These are phyloP conservation scores for Rostrhamus sociabilis DNA, from an alignment of 2,797 vertebrate genomes.

Conservation along the genomic window DNA sequence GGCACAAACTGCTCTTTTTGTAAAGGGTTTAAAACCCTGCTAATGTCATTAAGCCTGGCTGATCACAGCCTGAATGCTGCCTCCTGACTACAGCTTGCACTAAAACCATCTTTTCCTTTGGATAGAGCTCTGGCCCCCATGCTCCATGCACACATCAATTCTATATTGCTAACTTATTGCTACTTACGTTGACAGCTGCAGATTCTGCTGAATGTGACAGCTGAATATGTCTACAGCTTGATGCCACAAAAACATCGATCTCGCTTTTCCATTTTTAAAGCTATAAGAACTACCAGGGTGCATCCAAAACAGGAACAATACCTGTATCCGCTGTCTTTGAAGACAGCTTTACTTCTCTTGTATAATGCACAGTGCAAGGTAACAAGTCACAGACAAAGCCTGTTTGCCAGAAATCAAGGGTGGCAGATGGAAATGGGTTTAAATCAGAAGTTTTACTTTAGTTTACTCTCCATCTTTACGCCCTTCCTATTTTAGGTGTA, in stretches of 20 bases:
- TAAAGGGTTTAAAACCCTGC: not conserved
- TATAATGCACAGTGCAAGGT: not conserved
- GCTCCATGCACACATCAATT: not conserved
- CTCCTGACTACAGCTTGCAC: not conserved
- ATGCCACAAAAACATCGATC: not conserved
- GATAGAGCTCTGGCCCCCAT: not conserved
- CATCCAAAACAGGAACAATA: not conserved
- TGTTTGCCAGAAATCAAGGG: not conserved
- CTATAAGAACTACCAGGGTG: not conserved
- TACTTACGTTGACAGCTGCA: not conserved
- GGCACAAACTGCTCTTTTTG: not conserved
- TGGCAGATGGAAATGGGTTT: not conserved
- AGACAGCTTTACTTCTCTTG: not conserved
- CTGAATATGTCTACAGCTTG: not conserved
- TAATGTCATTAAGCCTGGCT: not conserved
- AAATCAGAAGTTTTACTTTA: not conserved
- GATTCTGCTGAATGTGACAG: not conserved
- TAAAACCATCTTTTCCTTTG: rapidly evolving
- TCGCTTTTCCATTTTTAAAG: not conserved
- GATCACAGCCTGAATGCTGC: not conserved
- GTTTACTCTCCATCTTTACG: not conserved
- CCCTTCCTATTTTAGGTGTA: not conserved
- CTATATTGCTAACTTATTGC: not conserved
- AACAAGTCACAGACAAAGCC: not conserved
- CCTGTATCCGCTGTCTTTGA: not conserved